Conservation (phyloP, 2,113 vertebrate genomes). For the Natator depressus region DNA sequence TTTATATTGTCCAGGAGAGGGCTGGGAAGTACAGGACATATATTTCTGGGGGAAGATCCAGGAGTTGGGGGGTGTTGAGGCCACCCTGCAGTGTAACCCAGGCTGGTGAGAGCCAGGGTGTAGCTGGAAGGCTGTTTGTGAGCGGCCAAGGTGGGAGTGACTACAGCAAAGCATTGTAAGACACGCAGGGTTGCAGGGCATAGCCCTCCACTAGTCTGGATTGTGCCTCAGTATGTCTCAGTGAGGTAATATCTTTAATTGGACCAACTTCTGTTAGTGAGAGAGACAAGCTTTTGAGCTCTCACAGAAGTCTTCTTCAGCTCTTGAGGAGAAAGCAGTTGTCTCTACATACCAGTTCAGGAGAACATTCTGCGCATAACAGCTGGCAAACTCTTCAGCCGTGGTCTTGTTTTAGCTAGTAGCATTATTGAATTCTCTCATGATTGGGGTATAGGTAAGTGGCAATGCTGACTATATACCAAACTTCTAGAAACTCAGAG, state of each 20-base stretch:
- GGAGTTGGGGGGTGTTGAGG: background rate
- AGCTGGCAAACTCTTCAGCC: background rate
- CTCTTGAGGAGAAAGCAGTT: background rate
- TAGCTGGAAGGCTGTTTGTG: too few species aligned
- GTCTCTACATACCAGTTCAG: background rate
- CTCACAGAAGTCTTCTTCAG: background rate
- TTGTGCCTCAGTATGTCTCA: background rate
- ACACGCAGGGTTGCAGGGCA: too few species aligned
- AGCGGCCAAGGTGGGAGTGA: background rate
- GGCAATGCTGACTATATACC: background rate
- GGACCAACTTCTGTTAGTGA: background rate
- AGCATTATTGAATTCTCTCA: background rate
- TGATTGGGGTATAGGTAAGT: background rate
- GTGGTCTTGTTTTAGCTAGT: background rate
- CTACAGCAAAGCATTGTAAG: background rate
- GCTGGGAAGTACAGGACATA: background rate
- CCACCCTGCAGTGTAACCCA: background rate
- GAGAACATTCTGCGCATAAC: background rate
- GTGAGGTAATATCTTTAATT: background rate
- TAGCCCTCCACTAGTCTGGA: background rate
- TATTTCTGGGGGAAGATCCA: background rate
- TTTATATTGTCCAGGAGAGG: background rate
- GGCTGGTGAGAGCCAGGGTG: too few species aligned
- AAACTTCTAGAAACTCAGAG: background rate
- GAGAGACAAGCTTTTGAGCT: background rate